Evolutionary conservation across 2,113 vertebrate genomes (phyloP), one percentile per base, ranked within the genome.

Genomic region (Muscicapa adusta): DNA sequence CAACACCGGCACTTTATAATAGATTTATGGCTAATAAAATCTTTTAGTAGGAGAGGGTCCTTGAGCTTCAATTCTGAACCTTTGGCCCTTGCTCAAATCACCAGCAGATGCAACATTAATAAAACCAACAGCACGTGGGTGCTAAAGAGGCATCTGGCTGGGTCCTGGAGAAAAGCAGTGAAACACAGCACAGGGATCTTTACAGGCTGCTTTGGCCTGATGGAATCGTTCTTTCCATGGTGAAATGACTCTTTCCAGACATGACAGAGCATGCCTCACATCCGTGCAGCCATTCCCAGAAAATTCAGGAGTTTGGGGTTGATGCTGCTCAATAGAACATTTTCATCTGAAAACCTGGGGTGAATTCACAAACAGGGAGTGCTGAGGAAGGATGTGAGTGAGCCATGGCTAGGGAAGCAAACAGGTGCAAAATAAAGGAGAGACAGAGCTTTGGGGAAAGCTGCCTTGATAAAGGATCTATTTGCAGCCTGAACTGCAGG

Each of bases 11-110:
- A 77, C 89, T 96, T 95, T 96, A 36, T 50, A 93, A 89, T 31
- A 94, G 93, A 96, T 95, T 93, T 89, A 95, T 91, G 93, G 82
- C 91, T 67, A 93, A 91, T 97, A 95, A 96, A 96, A 96, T 93
- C 85, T 91, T 96, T 90, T 83, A 95, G 91, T 74, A 77, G 74
- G 50, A 71, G 85, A 94, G 93, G 93, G 88, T 96, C 93, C 93
- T 96, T 94, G 82, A 96, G 93, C 95, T 96, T 82, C 93, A 75
- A 93, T 97, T 94, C 91, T 91, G 91, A 93, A 96, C 93, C 95
- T 95, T 93, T 96, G 94, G 88, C 93, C 94, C 89, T 76, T 43
- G 75, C 78, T 96, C 82, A 95, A 96, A 96, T 95, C 91, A 79
- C 81, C 72, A 58, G 94, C 95, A 95, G 93, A 96, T 88, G 89